Evolutionary conservation across 2,888 invertebrate species (phyloP).

Genomic region (Ennomos fuscantarius): DNA sequence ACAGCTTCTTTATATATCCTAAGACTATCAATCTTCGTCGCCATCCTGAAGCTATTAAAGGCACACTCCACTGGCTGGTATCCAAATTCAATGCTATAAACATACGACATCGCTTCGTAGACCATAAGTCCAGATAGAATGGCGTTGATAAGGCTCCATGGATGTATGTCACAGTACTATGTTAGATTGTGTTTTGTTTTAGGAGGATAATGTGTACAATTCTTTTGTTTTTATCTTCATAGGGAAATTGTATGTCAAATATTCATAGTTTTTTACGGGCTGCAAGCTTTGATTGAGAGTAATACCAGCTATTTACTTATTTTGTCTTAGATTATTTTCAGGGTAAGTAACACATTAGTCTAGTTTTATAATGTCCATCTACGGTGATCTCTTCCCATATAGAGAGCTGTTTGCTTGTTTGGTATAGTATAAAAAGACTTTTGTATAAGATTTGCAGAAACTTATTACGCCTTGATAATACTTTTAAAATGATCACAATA

Average conservation of each 20-base stretch:
- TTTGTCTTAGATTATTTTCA: too few species aligned
- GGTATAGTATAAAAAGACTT: too few species aligned
- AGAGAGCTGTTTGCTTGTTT: too few species aligned
- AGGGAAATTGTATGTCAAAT: slow-evolving; percentile 8
- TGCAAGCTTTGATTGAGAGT: not conserved
- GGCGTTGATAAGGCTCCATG: slow-evolving; percentile 20
- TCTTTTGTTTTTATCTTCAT: slow-evolving; percentile 12
- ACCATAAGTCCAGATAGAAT: slow-evolving; percentile 35
- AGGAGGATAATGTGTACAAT: slow-evolving; percentile 9
- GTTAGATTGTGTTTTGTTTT: slow-evolving; percentile 12
- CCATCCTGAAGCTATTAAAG: slow-evolving; percentile 48
- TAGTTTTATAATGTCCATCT: too few species aligned
- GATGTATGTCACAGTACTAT: slow-evolving; percentile 5
- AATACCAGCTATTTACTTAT: too few species aligned
- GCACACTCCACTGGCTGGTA: slow-evolving; percentile 56
- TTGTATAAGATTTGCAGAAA: too few species aligned
- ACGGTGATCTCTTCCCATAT: too few species aligned
- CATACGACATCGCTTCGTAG: slow-evolving; percentile 25
- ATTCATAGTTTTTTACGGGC: slow-evolving; percentile 5
- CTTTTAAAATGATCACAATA: too few species aligned
- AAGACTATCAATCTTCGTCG: slow-evolving; percentile 37
- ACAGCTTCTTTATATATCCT: slow-evolving; percentile 5
- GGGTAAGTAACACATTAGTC: too few species aligned
- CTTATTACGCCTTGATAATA: too few species aligned
- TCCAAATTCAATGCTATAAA: slow-evolving; percentile 52